Evolutionary conservation across 2,797 vertebrate genomes (phyloP), one percentile per base, ranked within the genome.

Genomic region (Chelidonichthys spinosus): DNA sequence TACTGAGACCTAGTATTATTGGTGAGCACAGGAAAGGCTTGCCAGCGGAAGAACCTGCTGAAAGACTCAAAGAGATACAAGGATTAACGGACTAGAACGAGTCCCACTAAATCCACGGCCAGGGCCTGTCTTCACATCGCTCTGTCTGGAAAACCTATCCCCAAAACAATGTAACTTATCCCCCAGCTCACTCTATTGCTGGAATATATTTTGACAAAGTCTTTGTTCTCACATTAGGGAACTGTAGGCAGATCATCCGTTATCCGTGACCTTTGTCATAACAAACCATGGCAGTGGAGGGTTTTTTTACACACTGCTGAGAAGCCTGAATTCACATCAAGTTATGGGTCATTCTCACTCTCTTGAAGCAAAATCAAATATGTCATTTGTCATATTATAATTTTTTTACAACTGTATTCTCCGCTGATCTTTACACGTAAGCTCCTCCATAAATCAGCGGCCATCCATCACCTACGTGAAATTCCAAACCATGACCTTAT

Each of bases 171-270:
- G 93, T 93, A 93, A 94, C 91, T 65, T 90, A 94, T 92, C 91
- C 87, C 75, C 44, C 70, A 13, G 18, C 83, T 82, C 88, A 58
- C 85, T 89, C 87, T 84, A 72, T 76, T 60, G 83, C 89, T 58
- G 79, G 76, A 90, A 92, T 90, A 84, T 94, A 93, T 93, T 93
- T 92, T 92, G 91, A 93, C 91, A 92, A 91, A 92, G 89, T 85
- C 91, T 94, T 94, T 93, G 93, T 94, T 94, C 92, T 91, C 92
- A 92, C 93, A 90, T 92, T 94, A 91, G 83, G 70, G 85, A 78
- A 88, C 89, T 90, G 89, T 85, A 87, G 90, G 91, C 83, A 88
- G 88, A 93, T 93, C 91, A 93, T 94, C 87, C 84, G 89, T 94
- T 94, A 94, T 90, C 87, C 68, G 65, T 90, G 92, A 90, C 90